Percentiles rank a stretch among this genome's conserved stretches.
Evolutionary conservation across 2,113 vertebrate genomes (phyloP).

Genomic region (Tupaia chinensis): DNA sequence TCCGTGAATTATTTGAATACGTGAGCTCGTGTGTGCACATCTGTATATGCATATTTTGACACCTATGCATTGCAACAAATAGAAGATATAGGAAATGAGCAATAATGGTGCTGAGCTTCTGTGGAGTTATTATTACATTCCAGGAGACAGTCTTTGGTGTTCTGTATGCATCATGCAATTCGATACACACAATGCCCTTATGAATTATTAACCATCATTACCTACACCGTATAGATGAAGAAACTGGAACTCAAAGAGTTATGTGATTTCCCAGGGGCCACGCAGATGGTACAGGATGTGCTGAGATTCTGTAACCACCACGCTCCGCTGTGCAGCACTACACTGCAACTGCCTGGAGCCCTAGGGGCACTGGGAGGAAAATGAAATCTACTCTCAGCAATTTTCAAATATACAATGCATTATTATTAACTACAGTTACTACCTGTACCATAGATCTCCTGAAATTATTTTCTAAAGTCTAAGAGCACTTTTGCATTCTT

Average conservation of each 20-base stretch:
- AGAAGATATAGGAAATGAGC: background rate
- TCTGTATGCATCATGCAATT: background rate
- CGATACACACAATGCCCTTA: background rate
- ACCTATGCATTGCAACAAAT: background rate
- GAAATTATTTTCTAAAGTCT: background rate
- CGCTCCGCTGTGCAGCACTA: rapidly evolving
- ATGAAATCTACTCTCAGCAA: background rate
- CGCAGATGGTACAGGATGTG: background rate
- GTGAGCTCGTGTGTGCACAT: background rate
- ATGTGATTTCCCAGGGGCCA: background rate
- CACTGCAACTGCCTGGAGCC: background rate
- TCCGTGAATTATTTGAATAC: background rate
- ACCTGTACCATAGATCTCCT: background rate
- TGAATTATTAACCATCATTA: background rate
- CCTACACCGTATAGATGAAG: no score
- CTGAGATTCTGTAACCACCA: background rate
- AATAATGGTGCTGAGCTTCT: background rate
- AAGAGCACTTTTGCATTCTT: background rate
- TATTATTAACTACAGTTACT: background rate
- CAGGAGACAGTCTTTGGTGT: background rate
- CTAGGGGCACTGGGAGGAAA: no score
- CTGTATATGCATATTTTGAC: background rate
- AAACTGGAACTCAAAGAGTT: background rate
- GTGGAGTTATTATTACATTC: background rate
- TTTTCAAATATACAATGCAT: background rate